Conservation (phyloP, 2,888 invertebrate species). For the Perdita meconis region DNA sequence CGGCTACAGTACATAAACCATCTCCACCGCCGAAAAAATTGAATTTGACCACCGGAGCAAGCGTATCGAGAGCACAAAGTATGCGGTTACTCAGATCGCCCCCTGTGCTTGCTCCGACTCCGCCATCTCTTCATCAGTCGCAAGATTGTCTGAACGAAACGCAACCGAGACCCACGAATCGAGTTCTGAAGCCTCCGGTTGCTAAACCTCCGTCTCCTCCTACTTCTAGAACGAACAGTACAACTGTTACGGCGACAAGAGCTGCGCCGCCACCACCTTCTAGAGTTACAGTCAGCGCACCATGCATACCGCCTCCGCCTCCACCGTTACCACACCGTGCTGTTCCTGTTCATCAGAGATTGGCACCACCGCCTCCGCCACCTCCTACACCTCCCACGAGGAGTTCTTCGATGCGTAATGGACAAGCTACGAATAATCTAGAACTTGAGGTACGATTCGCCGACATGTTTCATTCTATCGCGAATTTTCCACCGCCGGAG, state of each 20-base stretch:
- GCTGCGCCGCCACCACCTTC: slow-evolving; percentile 82
- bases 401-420: slow-evolving; percentile 84
- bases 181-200: slow-evolving; percentile 86
- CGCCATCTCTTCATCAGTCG: slow-evolving; percentile 85
- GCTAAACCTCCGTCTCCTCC: slow-evolving; percentile 87
- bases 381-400: slow-evolving; percentile 85
- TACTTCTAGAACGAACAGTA: slow-evolving; percentile 70
- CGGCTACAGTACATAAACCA: slow-evolving; percentile 71
- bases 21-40: slow-evolving; percentile 89
- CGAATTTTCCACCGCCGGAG: slow-evolving; percentile 89
- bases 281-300: slow-evolving; percentile 77
- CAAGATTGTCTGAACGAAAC: slow-evolving; percentile 85
- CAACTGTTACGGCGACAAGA: slow-evolving; percentile 64
- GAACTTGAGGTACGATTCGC: slow-evolving; percentile 90
- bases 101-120: slow-evolving; percentile 85
- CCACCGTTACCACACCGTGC: slow-evolving; percentile 81
- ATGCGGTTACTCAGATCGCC: slow-evolving; percentile 92
- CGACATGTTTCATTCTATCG: slow-evolving; percentile 87
- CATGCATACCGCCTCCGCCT: slow-evolving; percentile 82
- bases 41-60: slow-evolving; percentile 79
- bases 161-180: slow-evolving; percentile 84
- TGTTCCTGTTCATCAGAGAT: slow-evolving; percentile 69
- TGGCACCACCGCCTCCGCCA: slow-evolving; percentile 75
- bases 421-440: slow-evolving; percentile 76
- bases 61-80: slow-evolving; percentile 91